Percentiles rank a stretch among this genome's conserved stretches.
These are phyloP conservation scores for Dromaius novaehollandiae DNA, from an alignment of 2,113 vertebrate genomes.

Conservation along the genomic window DNA sequence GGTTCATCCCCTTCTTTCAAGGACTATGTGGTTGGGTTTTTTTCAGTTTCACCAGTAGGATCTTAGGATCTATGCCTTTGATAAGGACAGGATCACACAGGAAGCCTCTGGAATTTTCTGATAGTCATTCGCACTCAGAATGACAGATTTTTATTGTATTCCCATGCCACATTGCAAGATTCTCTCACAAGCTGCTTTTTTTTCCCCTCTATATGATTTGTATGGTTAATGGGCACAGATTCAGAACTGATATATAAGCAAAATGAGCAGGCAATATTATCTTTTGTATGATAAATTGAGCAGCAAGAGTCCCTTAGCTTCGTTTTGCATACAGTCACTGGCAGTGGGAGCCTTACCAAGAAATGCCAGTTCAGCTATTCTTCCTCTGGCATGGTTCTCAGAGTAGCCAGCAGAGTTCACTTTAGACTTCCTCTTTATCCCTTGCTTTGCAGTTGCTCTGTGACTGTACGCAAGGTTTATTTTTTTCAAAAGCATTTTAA, in stretches of 20 bases:
- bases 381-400: background rate
- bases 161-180: background rate
- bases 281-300: background rate
- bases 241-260: background rate
- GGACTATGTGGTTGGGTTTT: background rate
- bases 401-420: background rate
- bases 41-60: constrained; percentile 13
- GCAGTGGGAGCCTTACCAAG: background rate
- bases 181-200: background rate
- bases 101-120: background rate
- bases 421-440: constrained; percentile 16
- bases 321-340: background rate
- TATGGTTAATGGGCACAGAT: background rate
- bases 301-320: background rate
- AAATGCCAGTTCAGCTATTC: background rate
- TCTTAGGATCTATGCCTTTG: background rate
- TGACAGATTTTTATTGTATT: background rate
- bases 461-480: background rate
- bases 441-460: background rate
- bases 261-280: background rate
- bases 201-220: background rate
- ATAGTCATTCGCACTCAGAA: background rate
- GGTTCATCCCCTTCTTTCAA: background rate
- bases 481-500: background rate
- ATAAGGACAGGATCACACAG: accelerated